phyloP scores from a whole-genome alignment of 2,888 invertebrate genomes.

The Apocheima hispidaria region DNA sequence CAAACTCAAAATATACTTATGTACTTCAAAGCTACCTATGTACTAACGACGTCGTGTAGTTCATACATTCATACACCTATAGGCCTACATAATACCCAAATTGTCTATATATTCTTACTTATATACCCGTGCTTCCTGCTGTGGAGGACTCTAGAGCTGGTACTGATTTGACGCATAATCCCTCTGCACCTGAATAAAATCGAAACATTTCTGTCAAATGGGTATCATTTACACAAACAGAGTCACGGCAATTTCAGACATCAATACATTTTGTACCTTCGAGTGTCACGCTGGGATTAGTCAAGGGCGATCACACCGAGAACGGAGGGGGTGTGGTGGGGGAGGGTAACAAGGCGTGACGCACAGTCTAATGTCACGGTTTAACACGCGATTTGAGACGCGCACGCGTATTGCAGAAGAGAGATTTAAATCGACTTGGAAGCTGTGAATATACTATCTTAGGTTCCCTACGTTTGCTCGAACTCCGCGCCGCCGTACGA shows the following conservation, averaged over 20 bases:
- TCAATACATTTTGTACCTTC: slow-evolving; percentile 44
- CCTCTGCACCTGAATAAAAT: not conserved
- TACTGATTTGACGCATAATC: not conserved
- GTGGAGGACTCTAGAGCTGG: not conserved
- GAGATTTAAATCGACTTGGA: slow-evolving; percentile 13
- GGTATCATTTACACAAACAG: slow-evolving; percentile 17
- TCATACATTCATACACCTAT: no score
- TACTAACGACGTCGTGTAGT: no score
- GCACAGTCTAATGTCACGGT: slow-evolving; percentile 71
- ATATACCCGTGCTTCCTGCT: not conserved
- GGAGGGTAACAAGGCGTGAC: slow-evolving; percentile 70
- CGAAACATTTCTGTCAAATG: slow-evolving; percentile 6
- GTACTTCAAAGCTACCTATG: no score
- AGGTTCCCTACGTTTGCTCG: no score
- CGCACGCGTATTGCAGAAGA: slow-evolving; percentile 57
- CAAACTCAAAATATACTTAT: no score
- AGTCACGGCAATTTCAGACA: slow-evolving; percentile 42
- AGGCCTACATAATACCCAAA: no score
- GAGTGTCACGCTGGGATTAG: slow-evolving; percentile 53
- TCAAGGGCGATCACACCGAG: slow-evolving; percentile 54
- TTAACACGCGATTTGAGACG: slow-evolving; percentile 75
- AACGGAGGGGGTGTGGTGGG: slow-evolving; percentile 31
- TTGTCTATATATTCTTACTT: not conserved
- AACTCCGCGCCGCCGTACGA: no score
- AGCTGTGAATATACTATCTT: not conserved